Conservation (phyloP, 2,797 vertebrate species). For the Aythya fuligula region DNA sequence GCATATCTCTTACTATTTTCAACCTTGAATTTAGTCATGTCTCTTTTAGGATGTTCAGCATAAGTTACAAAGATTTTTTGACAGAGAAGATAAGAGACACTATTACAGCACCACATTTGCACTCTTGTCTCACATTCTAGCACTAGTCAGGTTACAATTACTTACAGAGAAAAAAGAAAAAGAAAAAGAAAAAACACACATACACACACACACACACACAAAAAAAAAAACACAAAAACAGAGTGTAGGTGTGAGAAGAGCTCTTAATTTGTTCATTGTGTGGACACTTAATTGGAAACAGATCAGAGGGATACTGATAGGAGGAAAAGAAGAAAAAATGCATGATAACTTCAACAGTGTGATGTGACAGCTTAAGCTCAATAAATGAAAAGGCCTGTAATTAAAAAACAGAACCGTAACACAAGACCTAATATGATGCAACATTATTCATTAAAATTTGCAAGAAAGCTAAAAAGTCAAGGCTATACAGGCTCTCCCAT, state of each 20-base stretch:
- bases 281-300: background rate
- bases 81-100: background rate
- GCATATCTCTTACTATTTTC: background rate
- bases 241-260: background rate
- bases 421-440: background rate
- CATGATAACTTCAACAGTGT: background rate
- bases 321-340: background rate
- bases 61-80: background rate
- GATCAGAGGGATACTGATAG: background rate
- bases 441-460: background rate
- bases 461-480: background rate
- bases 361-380: background rate
- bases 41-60: background rate
- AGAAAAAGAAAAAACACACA: too few relatives aligned
- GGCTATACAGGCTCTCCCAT: background rate
- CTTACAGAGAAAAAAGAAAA: background rate
- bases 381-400: background rate
- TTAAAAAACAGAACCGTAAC: background rate
- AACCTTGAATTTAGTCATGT: background rate
- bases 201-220: too few relatives aligned
- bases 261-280: background rate
- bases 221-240: background rate
- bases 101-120: background rate
- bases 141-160: background rate
- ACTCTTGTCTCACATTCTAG: background rate